Conservation (phyloP, 2,113 vertebrate species). For the Lota lota region DNA sequence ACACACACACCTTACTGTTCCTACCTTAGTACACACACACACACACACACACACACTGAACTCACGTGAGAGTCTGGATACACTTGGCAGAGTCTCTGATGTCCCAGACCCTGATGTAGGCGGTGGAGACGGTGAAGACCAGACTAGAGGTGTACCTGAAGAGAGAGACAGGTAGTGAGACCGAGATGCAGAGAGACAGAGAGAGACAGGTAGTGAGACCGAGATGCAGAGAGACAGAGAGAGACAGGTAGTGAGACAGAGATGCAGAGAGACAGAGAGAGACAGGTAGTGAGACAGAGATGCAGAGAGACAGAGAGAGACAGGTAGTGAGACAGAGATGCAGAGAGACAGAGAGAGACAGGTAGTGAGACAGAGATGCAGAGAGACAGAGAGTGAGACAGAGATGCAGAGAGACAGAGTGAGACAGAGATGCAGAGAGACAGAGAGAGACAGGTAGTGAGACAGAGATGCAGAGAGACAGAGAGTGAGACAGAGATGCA, state of each 20-base stretch:
- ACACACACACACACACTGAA: conserved; percentile 17
- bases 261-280: too few species aligned
- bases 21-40: neutral
- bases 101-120: conserved; percentile 97
- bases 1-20: neutral
- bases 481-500: neutral
- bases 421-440: neutral
- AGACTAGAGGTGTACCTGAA: conserved; percentile 86
- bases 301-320: too few species aligned
- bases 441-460: neutral
- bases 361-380: too few species aligned
- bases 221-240: too few species aligned
- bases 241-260: too few species aligned
- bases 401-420: neutral
- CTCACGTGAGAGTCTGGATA: conserved; percentile 91
- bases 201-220: neutral
- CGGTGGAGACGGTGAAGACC: conserved; percentile 94
- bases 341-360: too few species aligned
- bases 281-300: too few species aligned
- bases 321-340: too few species aligned
- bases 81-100: conserved; percentile 96
- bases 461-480: neutral
- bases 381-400: neutral
- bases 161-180: neutral
- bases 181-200: neutral